Percentiles rank a stretch among this genome's conserved stretches.
Evolutionary conservation across 2,888 invertebrate genomes (phyloP).

Genomic region (Stenotaenia linearis): DNA sequence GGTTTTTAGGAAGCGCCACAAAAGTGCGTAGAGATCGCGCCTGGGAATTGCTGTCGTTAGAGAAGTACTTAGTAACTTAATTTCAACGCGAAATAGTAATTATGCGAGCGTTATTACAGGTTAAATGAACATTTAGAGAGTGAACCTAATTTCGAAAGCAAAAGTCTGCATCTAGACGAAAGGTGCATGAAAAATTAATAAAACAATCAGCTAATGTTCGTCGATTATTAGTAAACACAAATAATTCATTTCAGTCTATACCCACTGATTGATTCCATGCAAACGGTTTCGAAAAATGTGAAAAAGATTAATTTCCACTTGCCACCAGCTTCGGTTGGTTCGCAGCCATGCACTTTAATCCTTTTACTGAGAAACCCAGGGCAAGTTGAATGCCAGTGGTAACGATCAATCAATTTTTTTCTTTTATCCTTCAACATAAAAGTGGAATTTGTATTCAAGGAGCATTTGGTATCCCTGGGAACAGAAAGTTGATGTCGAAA

Average conservation of each 20-base stretch:
- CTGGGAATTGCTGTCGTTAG: neutral
- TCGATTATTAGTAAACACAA: neutral
- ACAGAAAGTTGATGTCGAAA: conserved; percentile 1
- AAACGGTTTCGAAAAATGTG: neutral
- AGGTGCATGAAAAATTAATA: neutral
- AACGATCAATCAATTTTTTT: neutral
- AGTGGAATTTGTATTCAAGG: neutral
- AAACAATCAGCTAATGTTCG: neutral
- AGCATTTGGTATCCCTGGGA: conserved; percentile 5
- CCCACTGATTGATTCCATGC: neutral
- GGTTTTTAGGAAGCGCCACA: neutral
- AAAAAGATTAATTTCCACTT: neutral
- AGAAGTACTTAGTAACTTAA: neutral
- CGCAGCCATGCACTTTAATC: neutral
- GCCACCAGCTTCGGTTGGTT: neutral
- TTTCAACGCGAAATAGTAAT: neutral
- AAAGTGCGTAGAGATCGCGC: neutral
- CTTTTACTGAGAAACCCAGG: neutral
- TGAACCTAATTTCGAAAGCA: neutral
- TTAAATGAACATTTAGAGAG: neutral
- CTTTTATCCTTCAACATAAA: neutral
- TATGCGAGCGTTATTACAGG: neutral
- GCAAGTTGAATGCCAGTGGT: neutral
- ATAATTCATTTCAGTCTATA: neutral
- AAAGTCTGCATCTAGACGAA: neutral